Conservation (phyloP, 2,888 invertebrate genomes). For the Leptopilina drosophilae region DNA sequence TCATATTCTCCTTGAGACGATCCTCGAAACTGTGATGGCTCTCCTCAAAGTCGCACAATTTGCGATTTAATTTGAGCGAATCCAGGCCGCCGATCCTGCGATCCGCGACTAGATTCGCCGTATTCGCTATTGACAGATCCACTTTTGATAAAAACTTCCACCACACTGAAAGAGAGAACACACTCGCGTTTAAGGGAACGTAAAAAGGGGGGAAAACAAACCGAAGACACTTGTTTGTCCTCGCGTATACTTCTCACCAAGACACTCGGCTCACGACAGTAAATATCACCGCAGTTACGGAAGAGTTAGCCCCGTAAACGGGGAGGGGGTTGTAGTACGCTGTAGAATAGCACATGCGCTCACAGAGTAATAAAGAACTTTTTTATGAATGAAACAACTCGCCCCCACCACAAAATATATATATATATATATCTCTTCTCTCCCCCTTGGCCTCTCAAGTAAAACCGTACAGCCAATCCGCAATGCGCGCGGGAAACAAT, state of each 20-base stretch:
- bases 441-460: conserved; percentile 41
- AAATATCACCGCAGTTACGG: conserved; percentile 63
- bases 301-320: conserved; percentile 45
- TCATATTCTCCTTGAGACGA: conserved; percentile 57
- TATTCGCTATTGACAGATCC: conserved; percentile 44
- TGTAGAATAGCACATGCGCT: conserved; percentile 76
- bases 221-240: too few relatives aligned
- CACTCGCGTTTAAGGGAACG: neutral
- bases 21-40: conserved; percentile 53
- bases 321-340: conserved; percentile 58
- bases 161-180: conserved; percentile 8
- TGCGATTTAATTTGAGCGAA: conserved; percentile 41
- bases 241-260: neutral
- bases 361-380: conserved; percentile 74
- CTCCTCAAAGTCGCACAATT: conserved; percentile 28
- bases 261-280: conserved; percentile 55
- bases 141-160: neutral
- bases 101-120: conserved; percentile 56
- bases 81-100: conserved; percentile 58
- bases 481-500: conserved; percentile 72
- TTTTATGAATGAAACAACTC: conserved; percentile 76
- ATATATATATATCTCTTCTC: conserved; percentile 27
- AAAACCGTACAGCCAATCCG: conserved; percentile 66
- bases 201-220: too few relatives aligned
- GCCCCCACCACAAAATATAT: conserved; percentile 47